Evolutionary conservation across 2,113 vertebrate genomes (phyloP).

Genomic region (Syrmaticus mikado): DNA sequence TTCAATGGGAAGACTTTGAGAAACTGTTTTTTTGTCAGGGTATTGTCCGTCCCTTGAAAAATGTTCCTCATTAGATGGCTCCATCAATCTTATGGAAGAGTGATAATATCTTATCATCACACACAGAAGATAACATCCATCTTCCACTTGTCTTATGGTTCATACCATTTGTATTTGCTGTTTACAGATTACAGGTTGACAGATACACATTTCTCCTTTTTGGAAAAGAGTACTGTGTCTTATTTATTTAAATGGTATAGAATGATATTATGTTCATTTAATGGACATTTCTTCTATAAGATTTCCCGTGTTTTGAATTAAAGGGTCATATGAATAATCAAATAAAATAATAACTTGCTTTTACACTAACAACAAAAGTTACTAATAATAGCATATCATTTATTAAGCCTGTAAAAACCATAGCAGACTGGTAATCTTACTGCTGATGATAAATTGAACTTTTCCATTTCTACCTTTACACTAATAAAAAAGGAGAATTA

Average conservation of each 20-base stretch:
- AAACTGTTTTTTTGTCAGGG: constrained; percentile 15
- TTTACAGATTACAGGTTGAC: not conserved
- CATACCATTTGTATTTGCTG: not conserved
- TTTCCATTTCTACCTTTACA: constrained; percentile 33
- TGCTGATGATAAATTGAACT: not conserved
- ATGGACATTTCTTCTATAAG: not conserved
- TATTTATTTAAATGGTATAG: not conserved
- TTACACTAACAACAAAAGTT: not conserved
- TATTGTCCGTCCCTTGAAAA: not conserved
- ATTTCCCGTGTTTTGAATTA: not conserved
- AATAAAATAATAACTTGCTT: not conserved
- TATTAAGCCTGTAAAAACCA: not conserved
- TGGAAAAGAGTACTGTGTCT: not conserved
- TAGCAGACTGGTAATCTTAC: not conserved
- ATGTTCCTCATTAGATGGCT: constrained; percentile 1
- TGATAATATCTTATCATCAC: constrained; percentile 57
- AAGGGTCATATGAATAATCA: not conserved
- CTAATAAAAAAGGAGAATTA: not conserved
- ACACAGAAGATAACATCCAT: not conserved
- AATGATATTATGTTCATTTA: not conserved
- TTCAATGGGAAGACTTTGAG: not conserved
- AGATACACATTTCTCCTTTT: not conserved
- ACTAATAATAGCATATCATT: not conserved
- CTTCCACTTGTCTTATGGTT: constrained; percentile 33
- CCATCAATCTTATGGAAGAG: constrained; percentile 34